Evolutionary conservation across 2,888 invertebrate genomes (phyloP).

Genomic region (Noctua janthina): DNA sequence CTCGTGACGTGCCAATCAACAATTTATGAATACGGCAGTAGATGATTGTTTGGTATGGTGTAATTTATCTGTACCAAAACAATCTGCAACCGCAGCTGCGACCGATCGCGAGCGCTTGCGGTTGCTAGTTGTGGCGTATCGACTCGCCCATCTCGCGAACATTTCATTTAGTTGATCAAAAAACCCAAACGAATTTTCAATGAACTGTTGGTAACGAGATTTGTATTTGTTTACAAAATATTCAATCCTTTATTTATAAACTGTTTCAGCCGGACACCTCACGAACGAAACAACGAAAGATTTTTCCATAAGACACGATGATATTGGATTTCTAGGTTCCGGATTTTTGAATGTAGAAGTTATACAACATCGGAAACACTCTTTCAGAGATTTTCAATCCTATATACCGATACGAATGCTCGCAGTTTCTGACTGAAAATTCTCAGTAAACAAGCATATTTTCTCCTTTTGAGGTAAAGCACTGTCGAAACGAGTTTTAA

Average conservation of each 20-base stretch:
- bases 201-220: constrained; percentile 9
- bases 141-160: constrained; percentile 60
- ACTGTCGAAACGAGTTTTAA: constrained; percentile 15
- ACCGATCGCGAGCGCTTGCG: constrained; percentile 61
- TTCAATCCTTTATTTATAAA: neutral
- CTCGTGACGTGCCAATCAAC: constrained; percentile 33
- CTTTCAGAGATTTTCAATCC: constrained; percentile 19
- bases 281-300: neutral
- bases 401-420: neutral
- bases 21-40: constrained; percentile 62
- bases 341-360: neutral
- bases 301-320: neutral
- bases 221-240: constrained; percentile 8
- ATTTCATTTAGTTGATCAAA: constrained; percentile 49
- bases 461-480: constrained; percentile 4
- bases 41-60: constrained; percentile 64
- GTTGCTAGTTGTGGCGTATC: constrained; percentile 55
- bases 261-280: neutral
- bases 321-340: neutral
- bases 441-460: constrained; percentile 9
- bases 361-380: constrained; percentile 16
- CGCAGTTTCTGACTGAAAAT: constrained; percentile 5
- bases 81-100: constrained; percentile 71
- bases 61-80: constrained; percentile 70
- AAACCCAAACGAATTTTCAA: constrained; percentile 44